phyloP scores from a whole-genome alignment of 2,888 invertebrate species.

The Thecophora atra region DNA sequence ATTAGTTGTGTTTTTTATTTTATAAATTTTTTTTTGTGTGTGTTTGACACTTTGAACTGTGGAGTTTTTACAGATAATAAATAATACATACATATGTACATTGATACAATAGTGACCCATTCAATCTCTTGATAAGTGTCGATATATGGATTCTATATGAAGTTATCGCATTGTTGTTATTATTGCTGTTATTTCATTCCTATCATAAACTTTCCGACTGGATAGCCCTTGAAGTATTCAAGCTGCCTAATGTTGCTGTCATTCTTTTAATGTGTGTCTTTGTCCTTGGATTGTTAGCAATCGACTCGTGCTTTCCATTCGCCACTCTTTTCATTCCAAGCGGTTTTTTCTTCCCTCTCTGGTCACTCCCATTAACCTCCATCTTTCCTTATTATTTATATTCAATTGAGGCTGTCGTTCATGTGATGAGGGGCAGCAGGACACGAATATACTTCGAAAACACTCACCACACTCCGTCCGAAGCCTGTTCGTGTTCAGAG shows the following conservation, averaged over 20 bases:
- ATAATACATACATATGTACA: too few relatives aligned
- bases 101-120: too few relatives aligned
- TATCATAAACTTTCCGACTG: conserved; percentile 24
- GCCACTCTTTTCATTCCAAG: too few relatives aligned
- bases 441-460: background rate
- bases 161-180: conserved; percentile 40
- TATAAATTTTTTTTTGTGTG: too few relatives aligned
- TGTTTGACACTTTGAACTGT: too few relatives aligned
- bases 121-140: too few relatives aligned
- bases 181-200: conserved; percentile 33
- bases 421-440: background rate
- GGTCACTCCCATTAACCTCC: background rate
- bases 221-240: conserved; percentile 32
- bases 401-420: conserved; percentile 24
- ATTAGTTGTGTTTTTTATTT: too few relatives aligned
- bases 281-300: background rate
- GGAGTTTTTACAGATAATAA: too few relatives aligned
- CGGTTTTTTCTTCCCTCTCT: background rate
- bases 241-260: conserved; percentile 31
- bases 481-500: conserved; percentile 10
- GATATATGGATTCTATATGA: conserved; percentile 44
- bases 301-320: too few relatives aligned
- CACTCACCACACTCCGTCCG: conserved; percentile 3
- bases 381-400: conserved; percentile 20
- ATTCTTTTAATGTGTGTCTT: conserved; percentile 24